These are phyloP conservation scores for Ashinkailepas kermadecensis DNA, from an alignment of 2,888 invertebrate species.

Conservation along the genomic window DNA sequence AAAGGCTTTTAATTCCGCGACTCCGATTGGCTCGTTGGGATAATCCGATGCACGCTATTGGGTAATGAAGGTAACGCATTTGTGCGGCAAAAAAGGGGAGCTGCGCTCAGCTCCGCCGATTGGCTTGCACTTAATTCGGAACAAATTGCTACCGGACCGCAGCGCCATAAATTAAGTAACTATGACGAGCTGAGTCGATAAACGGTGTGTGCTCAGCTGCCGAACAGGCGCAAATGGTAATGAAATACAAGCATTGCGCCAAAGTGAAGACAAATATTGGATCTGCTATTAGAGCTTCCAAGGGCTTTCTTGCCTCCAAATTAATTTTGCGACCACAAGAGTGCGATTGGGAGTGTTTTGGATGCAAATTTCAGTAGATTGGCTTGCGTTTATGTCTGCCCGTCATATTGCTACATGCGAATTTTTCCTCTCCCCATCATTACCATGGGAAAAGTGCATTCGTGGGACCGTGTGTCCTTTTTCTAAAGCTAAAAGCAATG, in stretches of 20 bases:
- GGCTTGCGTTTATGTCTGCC: no score
- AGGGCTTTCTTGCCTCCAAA: not conserved
- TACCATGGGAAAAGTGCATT: no score
- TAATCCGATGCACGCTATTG: not conserved
- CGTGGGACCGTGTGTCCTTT: no score
- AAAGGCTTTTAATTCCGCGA: not conserved
- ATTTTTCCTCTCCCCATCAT: no score
- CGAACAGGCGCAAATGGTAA: not conserved
- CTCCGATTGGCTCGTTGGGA: not conserved
- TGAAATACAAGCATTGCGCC: not conserved
- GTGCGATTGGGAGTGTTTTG: no score
- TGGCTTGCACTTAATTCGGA: not conserved
- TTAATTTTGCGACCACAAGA: no score
- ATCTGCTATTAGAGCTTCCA: not conserved
- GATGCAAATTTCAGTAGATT: no score
- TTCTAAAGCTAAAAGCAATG: no score
- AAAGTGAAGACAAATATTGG: slow-evolving; percentile 1
- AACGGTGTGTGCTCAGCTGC: not conserved
- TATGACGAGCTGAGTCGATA: not conserved
- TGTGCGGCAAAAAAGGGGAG: not conserved
- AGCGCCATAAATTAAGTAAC: slow-evolving; percentile 8
- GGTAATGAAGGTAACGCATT: slow-evolving; percentile 7
- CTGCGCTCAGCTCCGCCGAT: not conserved
- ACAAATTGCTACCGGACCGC: not conserved
- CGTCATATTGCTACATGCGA: no score